Base-by-base conservation (phyloP, 2,797 vertebrate species). In the Crocodylus rhombifer region DNA sequence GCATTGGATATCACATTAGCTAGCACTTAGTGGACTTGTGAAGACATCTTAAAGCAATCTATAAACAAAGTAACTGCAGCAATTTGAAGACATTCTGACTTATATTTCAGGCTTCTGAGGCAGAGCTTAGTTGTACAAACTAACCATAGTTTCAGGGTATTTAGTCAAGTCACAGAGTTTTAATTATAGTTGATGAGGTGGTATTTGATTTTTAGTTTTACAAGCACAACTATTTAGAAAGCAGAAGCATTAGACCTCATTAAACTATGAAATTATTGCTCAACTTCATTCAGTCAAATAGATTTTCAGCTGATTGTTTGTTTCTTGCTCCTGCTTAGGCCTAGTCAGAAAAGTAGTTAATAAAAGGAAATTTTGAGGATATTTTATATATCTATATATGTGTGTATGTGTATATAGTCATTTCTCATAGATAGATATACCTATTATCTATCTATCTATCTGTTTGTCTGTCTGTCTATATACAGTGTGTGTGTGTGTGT, bases 131-230 rank as follows among this genome's bases (percentile, higher is more conserved):
- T 67, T 67, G 16, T 18, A 30, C 17, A 30, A 67, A 11, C 64
- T 67, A 67, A n/a, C 64, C 30, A 14, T 67, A 17, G n/a, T 77
- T 88, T 80, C 4, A 51, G 4, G 33, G 4, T 21, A 80, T 84
- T 92, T 89, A 14, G 76, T 56, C 4, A 63, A 8, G 51, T 82
- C 91, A 73, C 7, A 1, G 13, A 0, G 26, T 26, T 95, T 94
- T 86, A 78, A 64, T 91, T 78, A 86, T 5, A 61, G 12, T 2
- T 84, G 58, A 83, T n/a, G 25, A 80, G 15, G 16, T 87, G 87
- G 42, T 69, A 67, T 63, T 76, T 89, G 1, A 57, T 33, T 64
- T 51, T 51, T 86, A 1, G 28, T 78, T 86, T 75, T 78, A 63
- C 3, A 80, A 86, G 3, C 2, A 51, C 3, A 14, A 74, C 12